Percentiles rank a stretch among this genome's conserved stretches.
Evolutionary conservation across 2,113 vertebrate species (phyloP).

Genomic region (Eurypyga helias): DNA sequence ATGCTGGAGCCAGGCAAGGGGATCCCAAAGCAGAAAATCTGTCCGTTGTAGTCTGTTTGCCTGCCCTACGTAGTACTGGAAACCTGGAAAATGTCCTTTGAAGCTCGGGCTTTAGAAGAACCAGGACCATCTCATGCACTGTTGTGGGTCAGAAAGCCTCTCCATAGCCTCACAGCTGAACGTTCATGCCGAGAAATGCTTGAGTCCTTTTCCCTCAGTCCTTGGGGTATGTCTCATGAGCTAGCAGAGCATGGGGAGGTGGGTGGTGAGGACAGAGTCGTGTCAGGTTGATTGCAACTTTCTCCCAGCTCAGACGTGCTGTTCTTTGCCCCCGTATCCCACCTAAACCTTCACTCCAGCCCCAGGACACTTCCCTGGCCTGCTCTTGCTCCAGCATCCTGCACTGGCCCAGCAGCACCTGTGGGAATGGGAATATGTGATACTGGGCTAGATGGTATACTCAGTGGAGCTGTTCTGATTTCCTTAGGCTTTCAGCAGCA

Average conservation of each 20-base stretch:
- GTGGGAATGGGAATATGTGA: neutral
- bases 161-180: neutral
- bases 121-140: neutral
- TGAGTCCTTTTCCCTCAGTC: neutral
- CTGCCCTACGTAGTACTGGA: neutral
- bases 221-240: neutral
- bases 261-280: neutral
- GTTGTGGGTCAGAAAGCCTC: neutral
- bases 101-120: neutral
- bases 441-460: neutral
- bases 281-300: neutral
- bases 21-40: neutral
- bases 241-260: neutral
- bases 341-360: neutral
- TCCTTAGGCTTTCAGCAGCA: neutral
- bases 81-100: neutral
- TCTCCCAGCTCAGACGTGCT: neutral
- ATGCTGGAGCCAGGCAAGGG: fast-evolving
- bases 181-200: neutral
- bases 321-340: neutral
- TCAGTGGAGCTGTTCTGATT: neutral
- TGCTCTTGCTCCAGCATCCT: neutral
- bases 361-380: neutral
- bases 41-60: neutral
- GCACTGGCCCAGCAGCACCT: neutral